Evolutionary conservation across 2,797 vertebrate genomes (phyloP), one percentile per base, ranked within the genome.

Genomic region (Sciurus carolinensis): DNA sequence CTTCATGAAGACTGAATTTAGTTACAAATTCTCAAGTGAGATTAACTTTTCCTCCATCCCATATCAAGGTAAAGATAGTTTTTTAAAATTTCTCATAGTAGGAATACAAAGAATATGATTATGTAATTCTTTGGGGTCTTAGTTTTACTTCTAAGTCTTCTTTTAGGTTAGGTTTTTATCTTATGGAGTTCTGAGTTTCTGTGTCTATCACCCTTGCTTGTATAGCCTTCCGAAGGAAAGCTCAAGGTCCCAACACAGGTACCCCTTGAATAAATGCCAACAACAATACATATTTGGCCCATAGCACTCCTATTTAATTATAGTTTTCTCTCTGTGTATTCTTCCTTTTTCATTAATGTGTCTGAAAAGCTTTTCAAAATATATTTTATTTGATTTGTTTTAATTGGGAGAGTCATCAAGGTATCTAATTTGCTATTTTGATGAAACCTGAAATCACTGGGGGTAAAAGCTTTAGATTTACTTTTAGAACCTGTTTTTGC

Each of bases 321-420:
- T 47, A 4, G 2, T 36, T 95, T 93, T 75, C 7, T 62, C 20
- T 91, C 92, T 81, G 26, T 24, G 20, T 80, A 52, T 20, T 66
- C 6, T 67, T 83, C 64, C 4, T 7, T 87, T 84, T 67, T 33
- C 30, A n/a, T 59, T 33, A 69, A 11, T 73, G 6, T 84, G 3
- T 94, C 96, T 81, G 28, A 85, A 81, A 76, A 75, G 10, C 18
- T 83, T 87, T 62, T 44, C 17, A 69, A 94, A 90, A 54, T 24
- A n/a, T 28, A 87, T 89, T 75, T 95, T 93, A 79, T 89, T 94
- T 79, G 73, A 77, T 75, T 87, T 80, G 2, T 81, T 87, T 64
- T 36, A 36, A 66, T 91, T 33, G 59, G n/a, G 47, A 86, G 42
- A 75, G 22, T 76, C 64, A 89, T 47, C 39, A 71, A 28, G 1